Base-by-base conservation (phyloP, 2,797 vertebrate species). In the Myripristis jacobus region DNA sequence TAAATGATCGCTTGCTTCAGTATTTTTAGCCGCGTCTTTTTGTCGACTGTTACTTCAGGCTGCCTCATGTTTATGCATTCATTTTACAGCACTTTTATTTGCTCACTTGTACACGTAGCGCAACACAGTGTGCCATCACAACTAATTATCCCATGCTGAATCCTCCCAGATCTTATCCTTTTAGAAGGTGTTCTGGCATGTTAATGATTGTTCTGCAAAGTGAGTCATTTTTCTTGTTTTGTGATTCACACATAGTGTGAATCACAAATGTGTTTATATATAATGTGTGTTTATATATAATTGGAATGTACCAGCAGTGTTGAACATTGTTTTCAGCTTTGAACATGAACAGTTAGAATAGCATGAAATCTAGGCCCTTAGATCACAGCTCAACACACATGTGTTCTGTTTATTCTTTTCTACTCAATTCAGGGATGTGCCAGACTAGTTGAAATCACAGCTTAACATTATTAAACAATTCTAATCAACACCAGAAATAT, bases 11-110 rank as follows among this genome's bases (percentile, higher is more conserved):
- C 70, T 75, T 48, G 83, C 73, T 47, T 61, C 3, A 9, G 22
- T 11, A 51, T 24, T 51, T 22, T 4, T 60, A 66, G 55, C 48
- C 29, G 38, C 31, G 53, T 31, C 16, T 6, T 83, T 73, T 80
- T 81, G 48, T 71, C 50, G 79, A 72, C 31, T 48, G 34, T 43
- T 70, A 61, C 78, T 75, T 83, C 22, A 73, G 51, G 51, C 24
- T 29, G 46, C 38, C 36, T 75, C 48, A 21, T 81, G 55, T 77
- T 69, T 78, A 51, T 56, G 56, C 44, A n/a, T 7, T 67, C 68
- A 73, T 70, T 63, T 8, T 18, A 44, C 15, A 44, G 6, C 59
- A 50, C 75, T 65, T 58, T 22, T 64, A 31, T 63, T 22, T 68
- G 19, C 53, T 2, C 7, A 11, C 11, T 25, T 27, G 55, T 22